Evolutionary conservation across 2,797 vertebrate species (phyloP).

Genomic region (Adrianichthys oophorus): DNA sequence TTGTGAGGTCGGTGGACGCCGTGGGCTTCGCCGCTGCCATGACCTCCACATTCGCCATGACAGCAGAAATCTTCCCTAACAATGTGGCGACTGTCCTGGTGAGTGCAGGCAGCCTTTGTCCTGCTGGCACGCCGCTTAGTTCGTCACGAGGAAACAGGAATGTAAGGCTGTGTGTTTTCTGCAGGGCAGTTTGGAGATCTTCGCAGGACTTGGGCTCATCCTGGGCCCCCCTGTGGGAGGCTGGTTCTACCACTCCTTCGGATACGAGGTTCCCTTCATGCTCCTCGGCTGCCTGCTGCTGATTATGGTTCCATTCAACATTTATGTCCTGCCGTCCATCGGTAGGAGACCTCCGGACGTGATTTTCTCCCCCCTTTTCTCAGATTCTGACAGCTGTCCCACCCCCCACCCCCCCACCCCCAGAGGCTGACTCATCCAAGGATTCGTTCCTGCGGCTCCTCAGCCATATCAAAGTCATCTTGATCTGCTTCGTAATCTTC

Average conservation of each 20-base stretch:
- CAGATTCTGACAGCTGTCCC: background rate
- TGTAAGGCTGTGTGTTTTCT: slow-evolving; percentile 7
- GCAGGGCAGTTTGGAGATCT: slow-evolving; percentile 92
- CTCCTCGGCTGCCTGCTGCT: slow-evolving; percentile 85
- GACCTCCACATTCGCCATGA: slow-evolving; percentile 87
- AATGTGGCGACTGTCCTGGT: slow-evolving; percentile 94
- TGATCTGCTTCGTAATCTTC: slow-evolving; percentile 83
- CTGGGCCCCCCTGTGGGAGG: slow-evolving; percentile 92
- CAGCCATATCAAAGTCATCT: slow-evolving; percentile 76
- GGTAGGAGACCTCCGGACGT: slow-evolving; percentile 70
- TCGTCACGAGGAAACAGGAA: slow-evolving; percentile 43
- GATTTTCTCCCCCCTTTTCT: background rate
- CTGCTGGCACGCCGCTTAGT: slow-evolving; percentile 49
- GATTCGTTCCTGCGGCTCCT: slow-evolving; percentile 87
- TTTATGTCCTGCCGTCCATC: slow-evolving; percentile 85
- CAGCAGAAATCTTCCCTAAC: slow-evolving; percentile 88
- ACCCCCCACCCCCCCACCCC: background rate
- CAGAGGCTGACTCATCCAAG: slow-evolving; percentile 80
- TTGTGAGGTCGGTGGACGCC: slow-evolving; percentile 88
- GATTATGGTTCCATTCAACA: slow-evolving; percentile 89
- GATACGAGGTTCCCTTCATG: slow-evolving; percentile 92
- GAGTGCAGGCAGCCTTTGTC: slow-evolving; percentile 66
- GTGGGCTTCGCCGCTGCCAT: slow-evolving; percentile 86
- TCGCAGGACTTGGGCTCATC: slow-evolving; percentile 89
- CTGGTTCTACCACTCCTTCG: slow-evolving; percentile 91